Base-by-base conservation (phyloP, 2,888 invertebrate genomes). In the Acronicta alni region DNA sequence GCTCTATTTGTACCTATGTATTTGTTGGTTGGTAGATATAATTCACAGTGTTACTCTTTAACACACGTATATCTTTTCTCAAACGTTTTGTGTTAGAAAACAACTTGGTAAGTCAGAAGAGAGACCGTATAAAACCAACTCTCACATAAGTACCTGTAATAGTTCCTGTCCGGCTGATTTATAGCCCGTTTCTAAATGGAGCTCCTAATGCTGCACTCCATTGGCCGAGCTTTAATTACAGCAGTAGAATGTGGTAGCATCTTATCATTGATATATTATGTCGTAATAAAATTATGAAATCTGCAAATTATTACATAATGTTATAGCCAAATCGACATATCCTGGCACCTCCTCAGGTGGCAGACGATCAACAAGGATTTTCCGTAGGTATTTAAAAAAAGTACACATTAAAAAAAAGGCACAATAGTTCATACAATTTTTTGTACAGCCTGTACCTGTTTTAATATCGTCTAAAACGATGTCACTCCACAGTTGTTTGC, bases 121-220 rank as follows among this genome's bases (percentile, higher is more conserved):
- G 37, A 55, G 18, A 43, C 42, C 54, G 57, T 53, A 73, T 73
- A 68, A 68, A 70, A 69, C 37, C 30, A 35, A 26, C 46, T 47
- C 38, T 42, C 51, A 26, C 23, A 15, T 47, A 48, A 39, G 52
- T 47, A 62, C 70, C 70, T 73, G 63, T 51, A 51, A 42, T 44
- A 43, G 45, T 58, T 45, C 37, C 52, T 53, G 52, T 68, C 57
- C 58, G 32, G 16, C 41, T 57, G 74, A 71, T 71, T 74, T 58
- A 71, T 69, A 58, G 53, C 63, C 63, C 44, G 23, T 38, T 68
- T 53, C 53, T 62, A 54, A 73, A 56, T 55, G 55, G 48, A 43
- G 38, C 44, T 30, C 30, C 55, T 59, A 72, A 66, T 67, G 58
- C 58, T 66, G 59, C 53, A 20, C 54, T 67, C 67, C 32, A 26